phyloP scores from a whole-genome alignment of 2,888 invertebrate genomes.

The Spodoptera exigua region DNA sequence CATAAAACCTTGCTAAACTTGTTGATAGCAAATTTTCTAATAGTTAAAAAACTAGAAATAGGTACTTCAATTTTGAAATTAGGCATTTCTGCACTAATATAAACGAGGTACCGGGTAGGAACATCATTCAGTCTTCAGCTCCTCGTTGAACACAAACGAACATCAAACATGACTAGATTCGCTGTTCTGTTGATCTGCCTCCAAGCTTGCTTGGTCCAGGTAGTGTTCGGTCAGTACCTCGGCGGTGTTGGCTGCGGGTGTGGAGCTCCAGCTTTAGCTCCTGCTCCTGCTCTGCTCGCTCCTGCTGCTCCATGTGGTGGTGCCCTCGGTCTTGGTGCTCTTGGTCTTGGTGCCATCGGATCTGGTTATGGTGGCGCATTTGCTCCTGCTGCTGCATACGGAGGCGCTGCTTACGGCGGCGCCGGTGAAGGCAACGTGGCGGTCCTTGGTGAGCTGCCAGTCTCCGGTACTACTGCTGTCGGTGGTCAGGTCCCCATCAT shows the following conservation, averaged over 20 bases:
- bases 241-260: constrained; percentile 4
- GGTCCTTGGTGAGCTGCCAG: constrained; percentile 60
- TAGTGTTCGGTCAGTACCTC: neutral
- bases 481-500: constrained; percentile 60
- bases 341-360: too few relatives aligned
- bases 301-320: neutral
- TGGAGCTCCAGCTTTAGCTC: constrained; percentile 10
- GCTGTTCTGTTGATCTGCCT: constrained; percentile 49
- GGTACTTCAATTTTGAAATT: neutral
- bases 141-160: constrained; percentile 25
- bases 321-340: neutral
- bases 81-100: neutral
- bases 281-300: constrained; percentile 6
- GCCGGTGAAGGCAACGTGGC: constrained; percentile 63
- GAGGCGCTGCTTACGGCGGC: constrained; percentile 20
- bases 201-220: constrained; percentile 56
- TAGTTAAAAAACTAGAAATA: neutral
- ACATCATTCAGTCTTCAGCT: constrained; percentile 34
- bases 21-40: constrained; percentile 2
- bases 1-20: constrained; percentile 2
- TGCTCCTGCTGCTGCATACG: neutral
- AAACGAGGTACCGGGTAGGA: constrained; percentile 2
- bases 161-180: constrained; percentile 37
- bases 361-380: constrained; percentile 12
- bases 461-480: constrained; percentile 35